Evolutionary conservation across 2,888 invertebrate genomes (phyloP).

Genomic region (Celastrina argiolus): DNA sequence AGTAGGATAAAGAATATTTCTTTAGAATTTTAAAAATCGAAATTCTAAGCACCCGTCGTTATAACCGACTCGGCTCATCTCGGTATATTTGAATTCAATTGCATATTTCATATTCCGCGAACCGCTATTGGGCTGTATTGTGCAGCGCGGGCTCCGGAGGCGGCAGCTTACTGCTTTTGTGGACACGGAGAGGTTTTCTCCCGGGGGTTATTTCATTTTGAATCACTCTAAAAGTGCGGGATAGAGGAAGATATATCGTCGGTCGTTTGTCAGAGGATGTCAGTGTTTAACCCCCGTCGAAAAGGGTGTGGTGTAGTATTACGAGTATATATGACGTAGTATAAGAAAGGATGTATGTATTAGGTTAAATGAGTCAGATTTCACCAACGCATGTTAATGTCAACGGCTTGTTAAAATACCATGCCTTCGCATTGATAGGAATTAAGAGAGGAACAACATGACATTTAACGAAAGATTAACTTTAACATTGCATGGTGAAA

Average conservation of each 20-base stretch:
- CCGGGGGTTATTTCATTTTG: not conserved
- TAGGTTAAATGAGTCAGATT: too few relatives aligned
- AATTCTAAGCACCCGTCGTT: not conserved
- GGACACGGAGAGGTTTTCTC: not conserved
- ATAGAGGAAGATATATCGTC: not conserved
- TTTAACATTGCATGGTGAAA: too few relatives aligned
- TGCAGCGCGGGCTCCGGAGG: not conserved
- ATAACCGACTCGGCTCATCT: not conserved
- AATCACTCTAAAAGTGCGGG: not conserved
- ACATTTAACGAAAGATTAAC: too few relatives aligned
- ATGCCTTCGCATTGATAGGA: too few relatives aligned
- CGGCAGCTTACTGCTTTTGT: slow-evolving; percentile 15
- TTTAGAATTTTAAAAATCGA: not conserved
- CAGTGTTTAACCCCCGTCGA: too few relatives aligned
- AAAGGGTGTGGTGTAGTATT: too few relatives aligned
- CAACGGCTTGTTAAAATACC: too few relatives aligned
- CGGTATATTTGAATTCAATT: not conserved
- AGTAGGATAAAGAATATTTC: not conserved
- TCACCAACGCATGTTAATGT: too few relatives aligned
- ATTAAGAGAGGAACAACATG: too few relatives aligned
- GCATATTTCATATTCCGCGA: not conserved
- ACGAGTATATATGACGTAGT: too few relatives aligned
- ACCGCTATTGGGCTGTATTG: not conserved
- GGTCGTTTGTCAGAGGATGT: too few relatives aligned
- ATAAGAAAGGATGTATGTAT: too few relatives aligned